Conservation (phyloP, 2,888 invertebrate genomes). For the Tuta absoluta region DNA sequence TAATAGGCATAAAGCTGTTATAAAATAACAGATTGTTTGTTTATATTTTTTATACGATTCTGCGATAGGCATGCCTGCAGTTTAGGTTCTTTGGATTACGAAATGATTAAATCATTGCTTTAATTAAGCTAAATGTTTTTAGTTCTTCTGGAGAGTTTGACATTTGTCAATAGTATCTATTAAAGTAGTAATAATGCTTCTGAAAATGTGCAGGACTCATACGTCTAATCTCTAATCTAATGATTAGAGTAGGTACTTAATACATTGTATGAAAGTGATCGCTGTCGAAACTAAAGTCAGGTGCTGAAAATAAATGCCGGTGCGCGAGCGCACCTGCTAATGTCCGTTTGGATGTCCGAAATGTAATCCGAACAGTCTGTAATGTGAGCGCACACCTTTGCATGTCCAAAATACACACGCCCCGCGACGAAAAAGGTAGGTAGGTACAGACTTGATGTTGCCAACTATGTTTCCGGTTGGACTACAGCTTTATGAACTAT, state of each 20-base stretch:
- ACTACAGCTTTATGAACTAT: no score
- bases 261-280: slow-evolving; percentile 20
- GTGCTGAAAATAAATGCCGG: slow-evolving; percentile 50
- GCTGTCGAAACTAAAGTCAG: slow-evolving; percentile 39
- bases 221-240: not conserved
- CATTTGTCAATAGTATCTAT: not conserved
- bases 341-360: slow-evolving; percentile 40
- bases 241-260: slow-evolving; percentile 10
- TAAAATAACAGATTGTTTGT: slow-evolving; percentile 72
- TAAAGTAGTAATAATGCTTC: not conserved
- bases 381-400: slow-evolving; percentile 12
- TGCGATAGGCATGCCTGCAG: not conserved
- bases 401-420: slow-evolving; percentile 10
- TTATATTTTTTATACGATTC: slow-evolving; percentile 60
- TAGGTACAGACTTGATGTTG: slow-evolving; percentile 1
- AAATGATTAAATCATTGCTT: not conserved
- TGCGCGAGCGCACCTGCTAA: slow-evolving; percentile 46
- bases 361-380: slow-evolving; percentile 25
- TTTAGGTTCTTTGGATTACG: slow-evolving; percentile 11
- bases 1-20: slow-evolving; percentile 63
- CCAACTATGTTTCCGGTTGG: not conserved
- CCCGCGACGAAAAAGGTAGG: slow-evolving; percentile 10
- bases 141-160: not conserved
- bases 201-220: not conserved
- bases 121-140: not conserved